Evolutionary conservation across 2,797 vertebrate species (phyloP).

Genomic region (Dipus sagitta): DNA sequence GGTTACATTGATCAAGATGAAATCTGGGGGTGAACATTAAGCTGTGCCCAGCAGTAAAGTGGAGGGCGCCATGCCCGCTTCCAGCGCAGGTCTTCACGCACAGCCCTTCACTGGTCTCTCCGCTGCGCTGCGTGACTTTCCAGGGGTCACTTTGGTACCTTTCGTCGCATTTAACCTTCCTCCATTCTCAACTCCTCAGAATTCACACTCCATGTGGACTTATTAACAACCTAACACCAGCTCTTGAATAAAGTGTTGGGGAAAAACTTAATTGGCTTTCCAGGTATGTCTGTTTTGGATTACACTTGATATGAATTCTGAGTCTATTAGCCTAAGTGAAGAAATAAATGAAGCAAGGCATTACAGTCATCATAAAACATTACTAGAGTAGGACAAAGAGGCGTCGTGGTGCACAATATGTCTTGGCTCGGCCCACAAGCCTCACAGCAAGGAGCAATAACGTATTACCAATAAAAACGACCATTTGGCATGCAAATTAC

Average conservation of each 20-base stretch:
- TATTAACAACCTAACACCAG: constrained; percentile 56
- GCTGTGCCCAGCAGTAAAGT: not conserved
- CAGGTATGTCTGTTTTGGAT: constrained; percentile 27
- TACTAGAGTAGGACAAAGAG: not conserved
- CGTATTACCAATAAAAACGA: not conserved
- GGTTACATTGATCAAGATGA: not conserved
- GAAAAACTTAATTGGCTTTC: constrained; percentile 69
- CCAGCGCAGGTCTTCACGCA: not conserved
- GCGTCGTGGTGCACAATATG: not conserved
- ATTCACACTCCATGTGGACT: constrained; percentile 19
- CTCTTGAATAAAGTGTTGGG: not conserved
- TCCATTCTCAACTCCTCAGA: constrained; percentile 3
- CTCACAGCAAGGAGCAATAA: not conserved
- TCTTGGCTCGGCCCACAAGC: not conserved
- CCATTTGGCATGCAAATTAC: constrained; percentile 56
- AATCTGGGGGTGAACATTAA: constrained; percentile 8
- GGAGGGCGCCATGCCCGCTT: not conserved
- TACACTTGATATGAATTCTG: constrained; percentile 40
- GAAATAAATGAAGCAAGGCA: constrained; percentile 65
- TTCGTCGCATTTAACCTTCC: constrained; percentile 56
- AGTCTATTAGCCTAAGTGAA: constrained; percentile 50
- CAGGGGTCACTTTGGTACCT: not conserved
- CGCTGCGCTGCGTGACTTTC: not conserved
- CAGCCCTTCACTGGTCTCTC: not conserved
- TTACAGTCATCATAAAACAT: constrained; percentile 33